These are phyloP conservation scores for Epizoanthus illoricatus DNA, from an alignment of 92 coral and sea anemone species.

Conservation along the genomic window DNA sequence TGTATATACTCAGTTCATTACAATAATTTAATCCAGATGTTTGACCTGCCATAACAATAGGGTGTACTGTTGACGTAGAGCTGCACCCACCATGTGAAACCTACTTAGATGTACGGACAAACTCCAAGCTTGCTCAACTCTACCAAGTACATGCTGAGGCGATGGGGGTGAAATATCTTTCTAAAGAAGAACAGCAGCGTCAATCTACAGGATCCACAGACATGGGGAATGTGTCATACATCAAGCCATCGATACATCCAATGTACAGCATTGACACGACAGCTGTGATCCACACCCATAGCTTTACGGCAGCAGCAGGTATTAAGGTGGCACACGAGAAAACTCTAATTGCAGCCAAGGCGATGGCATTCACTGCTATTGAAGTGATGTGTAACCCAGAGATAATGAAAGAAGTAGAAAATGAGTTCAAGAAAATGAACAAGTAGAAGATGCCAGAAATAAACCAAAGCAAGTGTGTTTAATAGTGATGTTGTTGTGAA, in stretches of 20 bases:
- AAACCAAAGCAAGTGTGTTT: neutral
- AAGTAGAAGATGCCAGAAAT: neutral
- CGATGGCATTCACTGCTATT: slow-evolving; percentile 83
- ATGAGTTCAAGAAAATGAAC: slow-evolving; percentile 58
- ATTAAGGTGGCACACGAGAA: slow-evolving; percentile 68
- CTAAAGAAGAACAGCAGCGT: slow-evolving; percentile 69
- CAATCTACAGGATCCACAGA: slow-evolving; percentile 85
- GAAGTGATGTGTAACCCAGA: slow-evolving; percentile 76
- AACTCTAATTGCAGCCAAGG: slow-evolving; percentile 76
- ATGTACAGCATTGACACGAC: slow-evolving; percentile 70
- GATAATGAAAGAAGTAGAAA: slow-evolving; percentile 66
- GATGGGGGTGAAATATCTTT: slow-evolving; percentile 63
- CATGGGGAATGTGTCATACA: slow-evolving; percentile 97
- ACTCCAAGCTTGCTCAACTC: slow-evolving; percentile 68
- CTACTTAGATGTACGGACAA: slow-evolving; percentile 65
- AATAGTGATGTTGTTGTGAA: too few relatives aligned
- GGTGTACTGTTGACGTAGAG: slow-evolving; percentile 82
- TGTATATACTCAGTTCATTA: too few relatives aligned
- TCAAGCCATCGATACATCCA: slow-evolving; percentile 96
- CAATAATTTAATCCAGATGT: neutral
- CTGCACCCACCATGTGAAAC: slow-evolving; percentile 61
- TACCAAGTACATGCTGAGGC: slow-evolving; percentile 81
- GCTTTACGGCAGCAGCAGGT: slow-evolving; percentile 76
- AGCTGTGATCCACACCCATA: slow-evolving; percentile 75
- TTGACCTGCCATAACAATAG: slow-evolving; percentile 33